A percentile compares a stretch with the other conserved stretches of the same genome.
Evolutionary conservation across 2,797 vertebrate species (phyloP).

Genomic region (Poecilia wingei): DNA sequence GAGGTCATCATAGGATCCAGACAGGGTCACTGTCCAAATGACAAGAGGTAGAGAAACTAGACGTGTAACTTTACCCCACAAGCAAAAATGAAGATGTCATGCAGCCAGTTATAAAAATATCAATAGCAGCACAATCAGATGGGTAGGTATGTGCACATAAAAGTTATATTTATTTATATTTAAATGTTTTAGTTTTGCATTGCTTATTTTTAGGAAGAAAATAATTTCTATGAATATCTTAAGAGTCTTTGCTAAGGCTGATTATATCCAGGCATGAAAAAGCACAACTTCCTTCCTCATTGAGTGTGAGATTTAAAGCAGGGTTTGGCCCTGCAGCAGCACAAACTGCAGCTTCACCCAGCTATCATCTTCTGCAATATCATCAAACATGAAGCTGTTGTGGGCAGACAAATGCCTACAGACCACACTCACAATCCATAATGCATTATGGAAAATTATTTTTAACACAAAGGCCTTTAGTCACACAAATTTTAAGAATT

Average conservation of each 20-base stretch:
- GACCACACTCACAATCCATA: neutral
- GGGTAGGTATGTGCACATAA: neutral
- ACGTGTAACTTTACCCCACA: neutral
- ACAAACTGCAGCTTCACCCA: neutral
- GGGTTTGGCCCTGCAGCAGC: neutral
- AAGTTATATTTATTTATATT: neutral
- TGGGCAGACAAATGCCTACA: neutral
- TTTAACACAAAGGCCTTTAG: neutral
- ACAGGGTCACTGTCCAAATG: neutral
- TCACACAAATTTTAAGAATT: neutral
- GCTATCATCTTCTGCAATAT: neutral
- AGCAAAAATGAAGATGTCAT: too few species aligned
- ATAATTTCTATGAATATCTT: neutral
- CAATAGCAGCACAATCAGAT: neutral
- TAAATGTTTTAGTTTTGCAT: neutral
- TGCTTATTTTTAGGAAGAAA: neutral
- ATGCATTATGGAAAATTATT: neutral
- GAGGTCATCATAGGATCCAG: conserved; percentile 2
- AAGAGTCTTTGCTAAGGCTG: neutral
- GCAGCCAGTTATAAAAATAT: too few species aligned
- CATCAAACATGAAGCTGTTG: neutral
- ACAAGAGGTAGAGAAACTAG: neutral
- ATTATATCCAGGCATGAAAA: neutral
- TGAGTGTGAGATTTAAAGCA: too few species aligned
- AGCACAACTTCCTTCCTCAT: neutral